Conservation (phyloP, 2,797 vertebrate species). For the Otolemur crassicaudatus region DNA sequence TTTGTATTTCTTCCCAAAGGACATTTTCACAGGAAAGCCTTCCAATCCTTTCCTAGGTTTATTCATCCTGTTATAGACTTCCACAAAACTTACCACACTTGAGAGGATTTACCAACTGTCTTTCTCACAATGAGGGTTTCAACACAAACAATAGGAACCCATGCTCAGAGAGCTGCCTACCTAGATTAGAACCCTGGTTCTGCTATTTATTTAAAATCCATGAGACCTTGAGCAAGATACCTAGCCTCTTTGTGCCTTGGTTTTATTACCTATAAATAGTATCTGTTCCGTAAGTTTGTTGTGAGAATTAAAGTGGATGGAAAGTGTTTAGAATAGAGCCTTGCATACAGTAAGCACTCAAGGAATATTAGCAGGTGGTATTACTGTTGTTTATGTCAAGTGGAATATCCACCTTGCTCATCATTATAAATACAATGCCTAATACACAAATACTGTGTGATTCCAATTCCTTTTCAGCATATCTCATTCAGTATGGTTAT, state of each 20-base stretch:
- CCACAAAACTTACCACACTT: not conserved
- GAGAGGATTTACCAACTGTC: not conserved
- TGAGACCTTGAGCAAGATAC: not conserved
- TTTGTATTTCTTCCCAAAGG: not conserved
- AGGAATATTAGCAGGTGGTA: not conserved
- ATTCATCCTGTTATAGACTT: not conserved
- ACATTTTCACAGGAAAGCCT: not conserved
- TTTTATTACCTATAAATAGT: not conserved
- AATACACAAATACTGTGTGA: not conserved
- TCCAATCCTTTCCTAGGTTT: too few species aligned
- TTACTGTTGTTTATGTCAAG: not conserved
- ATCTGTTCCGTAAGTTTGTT: not conserved
- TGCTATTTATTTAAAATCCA: not conserved
- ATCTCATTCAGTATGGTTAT: not conserved
- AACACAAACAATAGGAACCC: not conserved
- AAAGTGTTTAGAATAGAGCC: not conserved
- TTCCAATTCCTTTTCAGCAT: not conserved
- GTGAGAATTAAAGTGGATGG: not conserved
- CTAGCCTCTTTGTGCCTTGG: not conserved
- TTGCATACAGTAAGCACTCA: not conserved
- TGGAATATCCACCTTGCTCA: not conserved
- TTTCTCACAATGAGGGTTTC: not conserved
- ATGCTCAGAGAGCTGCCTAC: not conserved
- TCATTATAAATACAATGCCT: not conserved
- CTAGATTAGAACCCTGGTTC: not conserved